Evolutionary conservation across 2,888 invertebrate genomes (phyloP).

Genomic region (Conistra vaccinii): DNA sequence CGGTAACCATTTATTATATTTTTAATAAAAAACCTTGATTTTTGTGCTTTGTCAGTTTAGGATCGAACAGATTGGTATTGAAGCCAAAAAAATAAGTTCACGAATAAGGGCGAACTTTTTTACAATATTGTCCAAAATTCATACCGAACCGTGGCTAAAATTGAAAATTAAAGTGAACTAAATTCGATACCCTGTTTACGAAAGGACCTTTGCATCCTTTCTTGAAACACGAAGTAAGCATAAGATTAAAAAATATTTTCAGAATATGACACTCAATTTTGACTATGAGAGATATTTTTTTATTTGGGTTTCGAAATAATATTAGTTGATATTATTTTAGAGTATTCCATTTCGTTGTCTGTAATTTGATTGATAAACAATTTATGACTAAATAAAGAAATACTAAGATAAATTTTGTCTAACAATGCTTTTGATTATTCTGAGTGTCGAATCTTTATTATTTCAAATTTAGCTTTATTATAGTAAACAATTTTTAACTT

Average conservation of each 20-base stretch:
- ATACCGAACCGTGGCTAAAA: slow-evolving; percentile 74
- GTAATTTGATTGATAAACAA: not conserved
- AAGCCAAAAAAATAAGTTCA: slow-evolving; percentile 64
- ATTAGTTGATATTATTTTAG: not conserved
- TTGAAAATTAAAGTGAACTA: slow-evolving; percentile 70
- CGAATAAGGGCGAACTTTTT: slow-evolving; percentile 76
- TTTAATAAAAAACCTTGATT: slow-evolving; percentile 38
- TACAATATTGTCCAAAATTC: slow-evolving; percentile 84
- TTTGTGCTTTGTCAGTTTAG: slow-evolving; percentile 51
- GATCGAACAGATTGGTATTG: slow-evolving; percentile 35
- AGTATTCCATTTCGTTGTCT: slow-evolving; percentile 20
- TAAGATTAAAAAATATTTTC: slow-evolving; percentile 36
- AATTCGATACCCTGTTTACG: slow-evolving; percentile 82
- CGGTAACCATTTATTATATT: slow-evolving; percentile 45
- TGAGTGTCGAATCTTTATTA: slow-evolving; percentile 38
- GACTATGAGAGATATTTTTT: accelerated
- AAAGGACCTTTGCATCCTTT: slow-evolving; percentile 68
- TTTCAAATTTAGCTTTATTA: slow-evolving; percentile 31
- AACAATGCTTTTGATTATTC: not conserved
- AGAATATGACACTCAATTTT: slow-evolving; percentile 33
- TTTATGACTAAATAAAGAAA: not conserved
- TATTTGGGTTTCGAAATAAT: not conserved
- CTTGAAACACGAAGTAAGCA: slow-evolving; percentile 60
- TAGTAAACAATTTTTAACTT: slow-evolving; percentile 51
- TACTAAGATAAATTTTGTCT: not conserved